Evolutionary conservation across 2,888 invertebrate genomes (phyloP).

Genomic region (Tenthredo livida): DNA sequence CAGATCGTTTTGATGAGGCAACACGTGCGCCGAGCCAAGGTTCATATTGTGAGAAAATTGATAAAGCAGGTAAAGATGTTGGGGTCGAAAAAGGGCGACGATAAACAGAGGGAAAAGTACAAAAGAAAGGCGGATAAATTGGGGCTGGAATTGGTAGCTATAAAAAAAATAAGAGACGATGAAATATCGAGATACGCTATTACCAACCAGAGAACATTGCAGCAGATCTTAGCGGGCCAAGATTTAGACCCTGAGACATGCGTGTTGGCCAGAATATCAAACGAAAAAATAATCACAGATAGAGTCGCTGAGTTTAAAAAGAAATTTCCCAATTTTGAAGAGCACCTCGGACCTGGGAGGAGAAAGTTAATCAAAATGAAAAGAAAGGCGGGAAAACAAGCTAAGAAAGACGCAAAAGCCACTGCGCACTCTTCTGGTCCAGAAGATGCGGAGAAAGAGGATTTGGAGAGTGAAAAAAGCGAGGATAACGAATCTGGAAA

Average conservation of each 20-base stretch:
- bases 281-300: slow-evolving; percentile 63
- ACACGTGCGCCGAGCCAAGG: slow-evolving; percentile 66
- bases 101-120: slow-evolving; percentile 68
- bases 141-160: slow-evolving; percentile 65
- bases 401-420: slow-evolving; percentile 4
- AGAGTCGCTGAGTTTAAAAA: slow-evolving; percentile 67
- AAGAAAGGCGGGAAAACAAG: slow-evolving; percentile 56
- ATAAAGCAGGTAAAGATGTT: slow-evolving; percentile 67
- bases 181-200: slow-evolving; percentile 71
- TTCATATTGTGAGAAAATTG: slow-evolving; percentile 67
- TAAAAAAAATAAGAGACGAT: slow-evolving; percentile 72
- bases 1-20: slow-evolving; percentile 71
- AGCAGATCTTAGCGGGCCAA: slow-evolving; percentile 64
- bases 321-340: slow-evolving; percentile 69
- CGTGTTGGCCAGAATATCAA: slow-evolving; percentile 65
- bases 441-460: slow-evolving; percentile 11
- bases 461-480: not conserved
- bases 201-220: slow-evolving; percentile 59
- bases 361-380: slow-evolving; percentile 60
- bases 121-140: slow-evolving; percentile 68
- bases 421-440: not conserved
- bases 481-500: not conserved
- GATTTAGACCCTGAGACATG: slow-evolving; percentile 59
- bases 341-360: slow-evolving; percentile 62
- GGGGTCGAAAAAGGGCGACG: slow-evolving; percentile 65